phyloP scores from a whole-genome alignment of 2,888 invertebrate genomes.

The Drosophila diplacantha region DNA sequence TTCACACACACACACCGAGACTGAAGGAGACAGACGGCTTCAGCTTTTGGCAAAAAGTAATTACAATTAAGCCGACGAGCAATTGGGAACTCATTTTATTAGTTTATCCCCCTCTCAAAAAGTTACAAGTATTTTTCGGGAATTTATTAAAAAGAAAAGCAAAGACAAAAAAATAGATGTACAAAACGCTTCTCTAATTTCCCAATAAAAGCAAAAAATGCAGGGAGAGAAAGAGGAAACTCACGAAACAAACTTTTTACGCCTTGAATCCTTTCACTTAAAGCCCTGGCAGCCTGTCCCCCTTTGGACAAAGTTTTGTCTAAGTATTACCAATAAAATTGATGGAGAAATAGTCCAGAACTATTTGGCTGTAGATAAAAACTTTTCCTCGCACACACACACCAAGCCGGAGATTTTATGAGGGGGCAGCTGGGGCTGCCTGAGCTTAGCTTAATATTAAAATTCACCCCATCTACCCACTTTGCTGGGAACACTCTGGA shows the following conservation, averaged over 20 bases:
- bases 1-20: slow-evolving; percentile 48
- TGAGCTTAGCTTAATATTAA: slow-evolving; percentile 66
- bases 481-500: slow-evolving; percentile 37
- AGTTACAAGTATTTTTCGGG: slow-evolving; percentile 31
- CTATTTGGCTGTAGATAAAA: slow-evolving; percentile 71
- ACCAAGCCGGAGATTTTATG: slow-evolving; percentile 18
- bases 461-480: slow-evolving; percentile 40
- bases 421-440: slow-evolving; percentile 28
- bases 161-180: slow-evolving; percentile 32
- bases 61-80: slow-evolving; percentile 64
- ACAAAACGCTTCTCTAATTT: slow-evolving; percentile 55
- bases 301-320: slow-evolving; percentile 60
- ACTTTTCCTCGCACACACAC: slow-evolving; percentile 41
- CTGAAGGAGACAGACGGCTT: slow-evolving; percentile 52
- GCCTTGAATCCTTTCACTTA: slow-evolving; percentile 66
- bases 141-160: slow-evolving; percentile 52
- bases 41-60: slow-evolving; percentile 48
- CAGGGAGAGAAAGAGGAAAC: slow-evolving; percentile 8
- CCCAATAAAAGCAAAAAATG: slow-evolving; percentile 7
- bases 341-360: slow-evolving; percentile 70
- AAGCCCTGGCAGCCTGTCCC: slow-evolving; percentile 40
- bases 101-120: slow-evolving; percentile 40
- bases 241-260: slow-evolving; percentile 53
- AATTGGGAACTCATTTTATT: slow-evolving; percentile 54
- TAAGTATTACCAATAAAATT: slow-evolving; percentile 73